Percentiles rank a stretch among this genome's conserved stretches.
These are phyloP conservation scores for Coreius guichenoti DNA, from an alignment of 2,797 vertebrate species.

Conservation along the genomic window DNA sequence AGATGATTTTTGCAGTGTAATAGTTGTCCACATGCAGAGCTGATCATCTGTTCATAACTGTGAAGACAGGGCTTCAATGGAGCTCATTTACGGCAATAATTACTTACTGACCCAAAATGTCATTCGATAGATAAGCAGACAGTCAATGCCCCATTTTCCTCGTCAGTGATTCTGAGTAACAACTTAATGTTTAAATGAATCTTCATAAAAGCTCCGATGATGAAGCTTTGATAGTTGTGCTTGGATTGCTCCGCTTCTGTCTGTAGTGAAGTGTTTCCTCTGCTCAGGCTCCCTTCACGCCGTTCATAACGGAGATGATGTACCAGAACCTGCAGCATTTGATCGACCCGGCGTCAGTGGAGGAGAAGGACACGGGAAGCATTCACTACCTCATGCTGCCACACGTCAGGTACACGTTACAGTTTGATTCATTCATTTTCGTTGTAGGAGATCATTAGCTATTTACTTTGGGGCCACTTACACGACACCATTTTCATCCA, in stretches of 20 bases:
- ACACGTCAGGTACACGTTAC: constrained; percentile 83
- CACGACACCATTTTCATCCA: too few species aligned
- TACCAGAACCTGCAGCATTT: constrained; percentile 94
- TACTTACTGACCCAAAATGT: not conserved
- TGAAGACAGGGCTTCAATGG: not conserved
- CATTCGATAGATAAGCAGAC: constrained; percentile 12
- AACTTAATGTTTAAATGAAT: not conserved
- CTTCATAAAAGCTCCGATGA: not conserved
- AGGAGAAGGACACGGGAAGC: constrained; percentile 89
- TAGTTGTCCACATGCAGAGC: not conserved
- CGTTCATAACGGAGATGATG: constrained; percentile 98
- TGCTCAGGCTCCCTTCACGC: constrained; percentile 93
- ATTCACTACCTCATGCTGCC: constrained; percentile 99
- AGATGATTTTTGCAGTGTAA: not conserved
- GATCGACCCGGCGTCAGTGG: constrained; percentile 85
- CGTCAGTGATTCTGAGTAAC: not conserved
- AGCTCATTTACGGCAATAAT: constrained; percentile 11
- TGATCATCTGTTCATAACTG: not conserved
- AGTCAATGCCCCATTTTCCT: constrained; percentile 22
- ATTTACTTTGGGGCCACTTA: too few species aligned
- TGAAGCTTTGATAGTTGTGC: not conserved
- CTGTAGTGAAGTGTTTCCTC: constrained; percentile 24
- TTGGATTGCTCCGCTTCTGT: not conserved
- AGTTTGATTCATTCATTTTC: too few species aligned
- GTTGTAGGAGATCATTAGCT: too few species aligned